A percentile compares a stretch with the other conserved stretches of the same genome.
These are phyloP conservation scores for Setipinna tenuifilis DNA, from an alignment of 2,797 vertebrate species.

Conservation along the genomic window DNA sequence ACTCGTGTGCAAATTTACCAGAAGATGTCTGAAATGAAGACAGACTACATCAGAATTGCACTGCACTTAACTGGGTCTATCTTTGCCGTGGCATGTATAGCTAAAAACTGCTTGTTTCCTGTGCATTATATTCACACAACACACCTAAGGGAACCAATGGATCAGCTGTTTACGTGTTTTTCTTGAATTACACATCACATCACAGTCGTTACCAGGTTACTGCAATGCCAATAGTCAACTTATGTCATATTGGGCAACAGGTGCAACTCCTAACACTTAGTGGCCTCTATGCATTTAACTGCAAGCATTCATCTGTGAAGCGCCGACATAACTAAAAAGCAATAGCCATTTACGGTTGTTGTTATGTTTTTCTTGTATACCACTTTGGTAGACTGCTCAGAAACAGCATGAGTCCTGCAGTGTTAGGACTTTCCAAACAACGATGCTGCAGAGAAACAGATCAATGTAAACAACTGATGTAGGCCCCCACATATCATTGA, in stretches of 20 bases:
- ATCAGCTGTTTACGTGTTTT: background rate
- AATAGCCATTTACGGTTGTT: background rate
- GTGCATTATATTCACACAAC: background rate
- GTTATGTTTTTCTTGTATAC: background rate
- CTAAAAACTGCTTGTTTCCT: background rate
- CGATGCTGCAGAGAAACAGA: background rate
- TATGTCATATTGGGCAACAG: background rate
- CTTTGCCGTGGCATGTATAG: background rate
- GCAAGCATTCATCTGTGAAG: background rate
- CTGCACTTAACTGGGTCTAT: background rate
- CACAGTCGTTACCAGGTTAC: background rate
- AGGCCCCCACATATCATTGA: background rate
- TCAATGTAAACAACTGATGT: slow-evolving; percentile 18
- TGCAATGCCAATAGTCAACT: background rate
- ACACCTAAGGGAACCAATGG: background rate
- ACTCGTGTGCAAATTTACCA: background rate
- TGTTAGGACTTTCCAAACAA: background rate
- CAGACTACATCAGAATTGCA: background rate
- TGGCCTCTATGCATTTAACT: background rate
- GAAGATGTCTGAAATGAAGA: background rate
- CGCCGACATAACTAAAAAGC: background rate
- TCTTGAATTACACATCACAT: background rate
- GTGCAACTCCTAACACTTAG: background rate
- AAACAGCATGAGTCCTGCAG: background rate
- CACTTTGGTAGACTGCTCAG: background rate